phyloP scores from a whole-genome alignment of 92 coral and sea anemone genomes.

The Zoanthus sansibaricus region DNA sequence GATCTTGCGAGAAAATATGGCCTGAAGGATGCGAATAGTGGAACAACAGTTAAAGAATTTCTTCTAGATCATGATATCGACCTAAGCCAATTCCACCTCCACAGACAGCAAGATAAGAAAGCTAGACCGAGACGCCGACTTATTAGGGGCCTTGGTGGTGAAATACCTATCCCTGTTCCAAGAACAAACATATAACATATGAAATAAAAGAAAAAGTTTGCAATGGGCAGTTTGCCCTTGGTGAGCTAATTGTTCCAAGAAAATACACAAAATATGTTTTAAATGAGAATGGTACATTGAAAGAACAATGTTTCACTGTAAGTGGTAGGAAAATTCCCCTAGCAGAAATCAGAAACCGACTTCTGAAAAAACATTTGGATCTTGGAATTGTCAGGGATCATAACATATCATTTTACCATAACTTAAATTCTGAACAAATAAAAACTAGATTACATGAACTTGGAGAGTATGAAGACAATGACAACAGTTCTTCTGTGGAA shows the following conservation, averaged over 20 bases:
- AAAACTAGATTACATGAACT: not conserved
- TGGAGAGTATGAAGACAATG: not conserved
- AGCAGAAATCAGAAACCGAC: not conserved
- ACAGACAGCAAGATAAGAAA: not conserved
- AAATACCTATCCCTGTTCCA: not conserved
- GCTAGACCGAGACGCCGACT: not conserved
- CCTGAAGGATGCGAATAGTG: not conserved
- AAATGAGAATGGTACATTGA: not conserved
- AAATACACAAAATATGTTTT: not conserved
- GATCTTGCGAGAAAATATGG: too few species aligned
- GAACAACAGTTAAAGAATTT: not conserved
- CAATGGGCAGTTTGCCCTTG: not conserved
- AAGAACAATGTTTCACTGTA: not conserved
- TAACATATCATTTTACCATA: not conserved
- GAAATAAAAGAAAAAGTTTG: not conserved
- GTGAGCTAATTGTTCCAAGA: constrained; percentile 4
- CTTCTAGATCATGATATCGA: not conserved
- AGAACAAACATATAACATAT: not conserved
- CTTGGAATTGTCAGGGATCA: not conserved
- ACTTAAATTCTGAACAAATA: not conserved
- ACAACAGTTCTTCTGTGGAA: not conserved
- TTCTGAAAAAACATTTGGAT: not conserved
- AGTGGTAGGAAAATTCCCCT: not conserved
- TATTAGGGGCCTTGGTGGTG: not conserved
- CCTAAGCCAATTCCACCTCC: not conserved